Evolutionary conservation across 2,888 invertebrate genomes (phyloP), one percentile per base, ranked within the genome.

Genomic region (Catocala sponsa): DNA sequence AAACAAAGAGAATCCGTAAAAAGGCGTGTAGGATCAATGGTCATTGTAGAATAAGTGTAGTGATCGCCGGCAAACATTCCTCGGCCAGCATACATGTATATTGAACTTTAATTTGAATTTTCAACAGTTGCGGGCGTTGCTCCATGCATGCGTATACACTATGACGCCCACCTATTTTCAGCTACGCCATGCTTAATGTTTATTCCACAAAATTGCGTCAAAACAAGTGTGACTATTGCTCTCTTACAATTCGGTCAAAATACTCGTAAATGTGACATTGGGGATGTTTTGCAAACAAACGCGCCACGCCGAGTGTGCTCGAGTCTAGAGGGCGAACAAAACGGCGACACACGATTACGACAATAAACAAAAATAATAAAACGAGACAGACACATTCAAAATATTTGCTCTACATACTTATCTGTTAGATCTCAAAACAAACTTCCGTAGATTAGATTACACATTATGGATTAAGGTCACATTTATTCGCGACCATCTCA

Each of bases 131-230:
- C 83, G 90, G 89, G 81, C 91, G 82, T 85, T 88, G 91, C 85
- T 88, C 91, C 80, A 70, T 65, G 72, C 79, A 76, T 79, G 78
- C 80, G 84, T 86, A 85, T 82, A 84, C 82, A 82, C 80, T 84
- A 86, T 81, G 79, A 87, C 91, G 86, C 91, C 89, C 88, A 91
- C 91, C 88, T 91, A 91, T 91, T 90, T 91, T 89, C 81, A 85
- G 86, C 78, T 72, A 68, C 70, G 82, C 86, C 89, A 89, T 83
- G 87, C 86, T 84, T 84, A 81, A 83, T 81, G 75, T 82, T 80
- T 81, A 86, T 84, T 86, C 79, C 82, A 84, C 81, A 73, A 76
- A 80, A 81, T 83, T 84, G 85, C 85, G 81, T 83, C 83, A 84
- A 83, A 84, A 80, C 70, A 74, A 78, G 79, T 74, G 74, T 68